phyloP scores from a whole-genome alignment of 2,888 invertebrate species.

The Cheilosia soror region DNA sequence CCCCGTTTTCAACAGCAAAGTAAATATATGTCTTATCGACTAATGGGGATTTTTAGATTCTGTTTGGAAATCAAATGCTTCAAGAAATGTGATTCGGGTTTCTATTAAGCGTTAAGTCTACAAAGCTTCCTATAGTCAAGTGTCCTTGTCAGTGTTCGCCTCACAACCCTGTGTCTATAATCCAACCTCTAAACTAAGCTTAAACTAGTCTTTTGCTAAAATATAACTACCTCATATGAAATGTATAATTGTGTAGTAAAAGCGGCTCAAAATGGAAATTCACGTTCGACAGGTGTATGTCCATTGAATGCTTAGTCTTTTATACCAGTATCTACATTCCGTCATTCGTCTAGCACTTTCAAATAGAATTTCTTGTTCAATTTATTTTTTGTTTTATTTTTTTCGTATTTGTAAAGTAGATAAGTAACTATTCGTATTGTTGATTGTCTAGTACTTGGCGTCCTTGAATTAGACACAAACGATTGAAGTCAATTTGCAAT shows the following conservation, averaged over 20 bases:
- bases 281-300: too few relatives aligned
- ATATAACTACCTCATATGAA: not conserved
- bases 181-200: too few relatives aligned
- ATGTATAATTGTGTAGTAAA: not conserved
- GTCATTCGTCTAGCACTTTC: conserved; percentile 16
- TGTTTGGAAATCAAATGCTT: too few relatives aligned
- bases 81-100: too few relatives aligned
- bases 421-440: conserved; percentile 43
- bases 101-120: too few relatives aligned
- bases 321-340: not conserved
- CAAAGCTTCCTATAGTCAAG: too few relatives aligned
- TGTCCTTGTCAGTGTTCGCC: too few relatives aligned
- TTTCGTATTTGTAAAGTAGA: conserved; percentile 26
- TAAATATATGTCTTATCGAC: too few relatives aligned
- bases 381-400: not conserved
- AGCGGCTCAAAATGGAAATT: not conserved
- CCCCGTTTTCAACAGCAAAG: too few relatives aligned
- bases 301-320: conserved; percentile 3
- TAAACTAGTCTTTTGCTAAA: not conserved
- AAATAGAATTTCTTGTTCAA: conserved; percentile 11
- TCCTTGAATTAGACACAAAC: conserved; percentile 52
- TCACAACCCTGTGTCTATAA: too few relatives aligned
- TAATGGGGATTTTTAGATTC: too few relatives aligned
- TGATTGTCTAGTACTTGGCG: conserved; percentile 27
- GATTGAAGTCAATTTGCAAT: conserved; percentile 32